Evolutionary conservation across 2,797 vertebrate species (phyloP), one percentile per base, ranked within the genome.

Genomic region (Adelosebastes latens): DNA sequence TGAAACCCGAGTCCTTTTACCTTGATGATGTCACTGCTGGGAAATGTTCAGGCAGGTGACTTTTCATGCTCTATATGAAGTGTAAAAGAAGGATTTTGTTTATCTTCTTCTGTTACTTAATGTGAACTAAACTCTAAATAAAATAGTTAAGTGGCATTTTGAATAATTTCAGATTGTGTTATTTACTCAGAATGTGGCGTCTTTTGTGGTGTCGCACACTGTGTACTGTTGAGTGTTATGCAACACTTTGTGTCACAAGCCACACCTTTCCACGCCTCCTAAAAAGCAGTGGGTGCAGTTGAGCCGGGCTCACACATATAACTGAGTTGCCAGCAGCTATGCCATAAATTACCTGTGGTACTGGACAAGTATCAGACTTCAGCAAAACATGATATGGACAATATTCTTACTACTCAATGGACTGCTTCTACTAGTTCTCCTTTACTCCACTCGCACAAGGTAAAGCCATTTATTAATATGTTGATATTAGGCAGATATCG

Each of bases 381-480:
- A 73, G 58, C 8, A 36, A 77, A 87, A 67, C 61, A 96, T 96
- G 96, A 13, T 92, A 64, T 92, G 92, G 93, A 89, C 83, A 22
- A 68, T 84, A 67, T 64, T 93, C 10, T 52, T 94, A 11, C 22
- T 94, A 8, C 34, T 95, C 24, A 86, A 4, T 53, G 91, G 87
- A 73, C 36, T 95, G 16, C 24, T 94, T 16, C 13, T 86, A 14
- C 22, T 95, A n/a, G 2, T 89, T 55, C 12, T 94, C 11, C 22
- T 93, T 13, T 93, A 13, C 80, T 84, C 16, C 5, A 81, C 79
- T 39, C 92, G 95, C 27, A 89, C 16, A 56, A 95, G 96, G 96
- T 96, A 93, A 94, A 77, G 65, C 22, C 39, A 22, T 56, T 58
- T 5, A 46, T 73, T 68, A 2, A 14, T 22, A 8, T 52, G 4